Evolutionary conservation across 2,888 invertebrate species (phyloP), one percentile per base, ranked within the genome.

Genomic region (Drosophila recens): DNA sequence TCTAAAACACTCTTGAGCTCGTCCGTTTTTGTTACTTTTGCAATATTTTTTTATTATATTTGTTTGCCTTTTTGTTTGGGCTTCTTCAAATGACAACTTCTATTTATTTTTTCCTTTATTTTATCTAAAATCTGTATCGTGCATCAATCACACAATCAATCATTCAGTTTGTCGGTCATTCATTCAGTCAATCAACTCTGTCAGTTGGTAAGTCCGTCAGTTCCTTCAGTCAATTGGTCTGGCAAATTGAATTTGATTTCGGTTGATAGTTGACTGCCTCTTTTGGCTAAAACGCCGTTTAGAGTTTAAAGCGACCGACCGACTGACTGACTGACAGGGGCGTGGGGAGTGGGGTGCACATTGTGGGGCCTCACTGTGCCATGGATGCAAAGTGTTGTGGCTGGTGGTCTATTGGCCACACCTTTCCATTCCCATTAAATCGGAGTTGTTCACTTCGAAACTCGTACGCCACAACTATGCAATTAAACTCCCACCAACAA

Each of bases 1-100:
- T 90, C 90, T 90, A 90, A 90, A 87, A 90, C 77, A 89, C 90
- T 90, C 86, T 75, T 83, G 79, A 90, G 90, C 76, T 79, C 79
- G 78, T 70, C 54, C 49, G 73, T 72, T 80, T 80, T 79, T 76
- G 65, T 83, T 80, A 83, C 52, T 61, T 85, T 85, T 89, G 90
- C 88, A 82, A 88, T 88, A 89, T 71, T 75, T 85, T 87, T 87
- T 81, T 85, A 89, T 85, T 89, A 80, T 87, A 87, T 90, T 90
- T 87, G 82, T 90, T 89, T 82, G 78, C 72, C 85, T 74, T 65
- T 72, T 74, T 75, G 64, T 52, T 33, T 40, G 43, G 69, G 57
- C 66, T 74, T 70, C 54, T 53, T 56, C 46, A 58, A 48, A 38
- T 48, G 38, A 48, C 38, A 58, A 58, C 46, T 58, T 48, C 46